phyloP scores from a whole-genome alignment of 2,797 vertebrate genomes.

The Masticophis lateralis region DNA sequence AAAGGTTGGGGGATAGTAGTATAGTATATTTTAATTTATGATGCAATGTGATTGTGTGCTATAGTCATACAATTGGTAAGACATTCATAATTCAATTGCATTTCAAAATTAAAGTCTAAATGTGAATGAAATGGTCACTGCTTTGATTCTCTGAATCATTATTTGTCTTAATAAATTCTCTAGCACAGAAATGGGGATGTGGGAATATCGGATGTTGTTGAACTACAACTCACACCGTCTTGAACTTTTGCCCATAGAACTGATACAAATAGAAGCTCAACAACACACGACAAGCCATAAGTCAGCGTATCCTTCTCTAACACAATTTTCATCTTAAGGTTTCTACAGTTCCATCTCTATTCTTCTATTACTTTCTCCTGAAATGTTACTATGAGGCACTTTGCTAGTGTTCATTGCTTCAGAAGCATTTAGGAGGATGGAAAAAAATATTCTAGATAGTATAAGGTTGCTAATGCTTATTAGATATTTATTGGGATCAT shows the following conservation, averaged over 20 bases:
- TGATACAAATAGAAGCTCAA: neutral
- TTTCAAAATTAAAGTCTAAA: neutral
- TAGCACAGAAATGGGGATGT: no score
- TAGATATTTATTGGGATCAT: constrained; percentile 38
- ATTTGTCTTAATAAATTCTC: neutral
- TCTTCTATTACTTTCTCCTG: no score
- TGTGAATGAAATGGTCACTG: neutral
- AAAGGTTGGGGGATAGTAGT: neutral
- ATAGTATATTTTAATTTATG: neutral
- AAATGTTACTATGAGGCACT: neutral
- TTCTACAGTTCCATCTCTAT: neutral
- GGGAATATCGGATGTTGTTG: neutral
- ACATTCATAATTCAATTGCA: neutral
- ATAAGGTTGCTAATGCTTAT: constrained; percentile 15
- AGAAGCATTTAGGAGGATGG: no score
- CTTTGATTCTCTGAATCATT: neutral
- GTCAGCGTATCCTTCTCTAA: neutral
- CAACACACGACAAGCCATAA: no score
- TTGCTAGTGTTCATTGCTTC: neutral
- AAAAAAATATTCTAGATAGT: neutral
- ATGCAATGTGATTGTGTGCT: constrained; percentile 19
- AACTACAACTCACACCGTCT: neutral
- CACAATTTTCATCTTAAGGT: neutral
- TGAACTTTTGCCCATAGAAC: neutral
- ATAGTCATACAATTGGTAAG: neutral